Percentiles rank a stretch among this genome's conserved stretches.
Evolutionary conservation across 2,888 invertebrate species (phyloP).

Genomic region (Chrysomela aeneicollis): DNA sequence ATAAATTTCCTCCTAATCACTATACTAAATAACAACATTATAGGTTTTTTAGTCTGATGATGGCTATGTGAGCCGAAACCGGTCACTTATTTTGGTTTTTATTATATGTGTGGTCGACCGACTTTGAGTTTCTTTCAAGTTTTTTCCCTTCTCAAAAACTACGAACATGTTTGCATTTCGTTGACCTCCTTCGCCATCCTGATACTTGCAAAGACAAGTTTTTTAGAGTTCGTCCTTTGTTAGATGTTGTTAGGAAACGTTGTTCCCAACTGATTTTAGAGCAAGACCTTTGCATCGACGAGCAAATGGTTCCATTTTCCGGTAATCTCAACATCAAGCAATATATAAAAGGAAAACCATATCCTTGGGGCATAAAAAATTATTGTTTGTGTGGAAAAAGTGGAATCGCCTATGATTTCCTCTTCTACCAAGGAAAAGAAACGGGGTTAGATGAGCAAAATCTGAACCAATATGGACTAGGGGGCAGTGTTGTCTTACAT

Average conservation of each 20-base stretch:
- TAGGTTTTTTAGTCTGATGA: too few species aligned
- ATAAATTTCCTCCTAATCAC: too few species aligned
- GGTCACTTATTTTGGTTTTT: too few species aligned
- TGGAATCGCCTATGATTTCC: slow-evolving; percentile 1
- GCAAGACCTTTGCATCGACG: not conserved
- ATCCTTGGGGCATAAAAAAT: slow-evolving; percentile 2
- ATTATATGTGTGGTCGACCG: too few species aligned
- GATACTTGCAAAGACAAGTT: not conserved
- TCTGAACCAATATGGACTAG: not conserved
- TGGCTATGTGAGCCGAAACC: too few species aligned
- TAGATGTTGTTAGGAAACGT: not conserved
- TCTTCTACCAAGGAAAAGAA: not conserved
- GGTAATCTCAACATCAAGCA: not conserved
- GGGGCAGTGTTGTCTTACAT: too few species aligned
- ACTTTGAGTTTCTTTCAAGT: too few species aligned
- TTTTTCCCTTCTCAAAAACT: too few species aligned
- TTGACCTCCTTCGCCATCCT: not conserved
- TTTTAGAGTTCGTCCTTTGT: not conserved
- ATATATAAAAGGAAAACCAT: not conserved
- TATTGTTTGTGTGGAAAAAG: not conserved
- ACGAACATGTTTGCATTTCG: not conserved
- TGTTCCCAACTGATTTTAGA: slow-evolving; percentile 17
- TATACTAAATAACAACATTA: too few species aligned
- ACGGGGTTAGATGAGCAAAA: not conserved
- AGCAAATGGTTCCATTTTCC: not conserved